phyloP scores from a whole-genome alignment of 2,113 vertebrate genomes.

The Psophia crepitans region DNA sequence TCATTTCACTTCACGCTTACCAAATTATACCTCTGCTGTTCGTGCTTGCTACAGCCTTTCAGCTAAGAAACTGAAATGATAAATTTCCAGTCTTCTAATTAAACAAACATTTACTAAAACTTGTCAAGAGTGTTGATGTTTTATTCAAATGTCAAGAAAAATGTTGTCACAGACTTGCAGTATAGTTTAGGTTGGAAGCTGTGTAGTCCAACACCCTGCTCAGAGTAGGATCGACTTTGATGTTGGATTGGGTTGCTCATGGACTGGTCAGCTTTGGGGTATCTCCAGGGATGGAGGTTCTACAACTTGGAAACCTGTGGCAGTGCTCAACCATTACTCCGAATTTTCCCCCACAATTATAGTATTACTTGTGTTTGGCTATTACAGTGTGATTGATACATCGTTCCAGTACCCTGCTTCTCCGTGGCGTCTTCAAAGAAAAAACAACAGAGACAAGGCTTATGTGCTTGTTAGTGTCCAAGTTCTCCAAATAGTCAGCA shows the following conservation, averaged over 20 bases:
- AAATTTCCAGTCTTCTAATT: not conserved
- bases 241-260: not conserved
- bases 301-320: not conserved
- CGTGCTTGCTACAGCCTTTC: not conserved
- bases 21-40: not conserved
- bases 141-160: not conserved
- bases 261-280: not conserved
- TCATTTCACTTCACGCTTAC: not conserved
- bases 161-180: not conserved
- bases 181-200: not conserved
- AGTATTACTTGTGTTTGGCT: not conserved
- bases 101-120: not conserved
- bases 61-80: not conserved
- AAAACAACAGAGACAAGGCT: not conserved
- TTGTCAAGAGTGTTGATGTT: not conserved
- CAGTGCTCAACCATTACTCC: not conserved
- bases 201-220: not conserved
- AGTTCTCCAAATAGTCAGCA: not conserved
- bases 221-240: not conserved
- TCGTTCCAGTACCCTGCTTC: not conserved
- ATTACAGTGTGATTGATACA: fast-evolving
- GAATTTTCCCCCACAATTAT: not conserved
- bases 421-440: not conserved
- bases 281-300: not conserved
- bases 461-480: not conserved